Conservation (phyloP, 2,888 invertebrate genomes). For the Leucozona laternaria region DNA sequence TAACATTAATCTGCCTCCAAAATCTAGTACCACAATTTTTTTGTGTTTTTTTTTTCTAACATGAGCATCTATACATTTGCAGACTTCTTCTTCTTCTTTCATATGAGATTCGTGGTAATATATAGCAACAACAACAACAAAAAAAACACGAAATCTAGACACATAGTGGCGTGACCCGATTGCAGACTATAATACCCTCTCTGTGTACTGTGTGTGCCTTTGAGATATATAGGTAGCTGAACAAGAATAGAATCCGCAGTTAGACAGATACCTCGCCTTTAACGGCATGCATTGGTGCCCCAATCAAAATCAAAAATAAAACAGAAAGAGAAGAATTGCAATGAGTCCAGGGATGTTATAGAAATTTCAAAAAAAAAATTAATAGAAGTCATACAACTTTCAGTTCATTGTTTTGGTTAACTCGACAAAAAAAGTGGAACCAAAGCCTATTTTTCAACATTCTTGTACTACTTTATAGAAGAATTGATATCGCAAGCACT, state of each 20-base stretch:
- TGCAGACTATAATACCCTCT: not conserved
- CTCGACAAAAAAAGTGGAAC: too few species aligned
- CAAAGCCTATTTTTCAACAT: too few species aligned
- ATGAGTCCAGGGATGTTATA: slow-evolving; percentile 23
- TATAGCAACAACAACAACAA: too few species aligned
- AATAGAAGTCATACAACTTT: too few species aligned
- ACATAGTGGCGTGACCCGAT: slow-evolving; percentile 61
- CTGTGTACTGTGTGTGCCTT: slow-evolving; percentile 3
- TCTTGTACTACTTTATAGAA: too few species aligned
- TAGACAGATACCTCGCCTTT: slow-evolving; percentile 50
- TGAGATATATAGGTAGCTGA: slow-evolving; percentile 37
- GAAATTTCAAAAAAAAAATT: not conserved
- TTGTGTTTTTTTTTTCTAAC: slow-evolving; percentile 12
- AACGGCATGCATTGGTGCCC: slow-evolving; percentile 11
- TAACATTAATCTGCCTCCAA: slow-evolving; percentile 25
- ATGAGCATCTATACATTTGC: not conserved
- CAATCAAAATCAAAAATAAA: slow-evolving; percentile 24
- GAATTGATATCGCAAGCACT: too few species aligned
- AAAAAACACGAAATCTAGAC: slow-evolving; percentile 49
- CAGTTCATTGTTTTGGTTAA: too few species aligned
- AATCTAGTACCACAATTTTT: slow-evolving; percentile 4
- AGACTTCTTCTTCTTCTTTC: not conserved
- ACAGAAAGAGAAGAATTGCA: slow-evolving; percentile 9
- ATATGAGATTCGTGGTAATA: slow-evolving; percentile 30
- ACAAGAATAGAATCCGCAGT: slow-evolving; percentile 23